Evolutionary conservation across 2,888 invertebrate species (phyloP).

Genomic region (Clusia tigrina): DNA sequence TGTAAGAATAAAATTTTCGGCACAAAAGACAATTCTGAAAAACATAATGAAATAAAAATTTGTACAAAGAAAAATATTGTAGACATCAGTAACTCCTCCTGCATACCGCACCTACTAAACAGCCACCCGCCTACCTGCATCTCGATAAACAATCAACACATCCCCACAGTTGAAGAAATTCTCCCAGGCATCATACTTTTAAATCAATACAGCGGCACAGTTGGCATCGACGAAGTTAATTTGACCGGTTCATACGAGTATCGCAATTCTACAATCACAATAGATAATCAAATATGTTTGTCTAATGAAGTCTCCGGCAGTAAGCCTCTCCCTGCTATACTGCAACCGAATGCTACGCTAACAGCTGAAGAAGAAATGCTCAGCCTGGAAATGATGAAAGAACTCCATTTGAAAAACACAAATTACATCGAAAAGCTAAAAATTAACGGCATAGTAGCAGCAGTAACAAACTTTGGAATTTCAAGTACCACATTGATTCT

Average conservation of each 20-base stretch:
- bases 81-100: constrained; percentile 11
- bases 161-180: constrained; percentile 1
- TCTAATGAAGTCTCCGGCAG: neutral
- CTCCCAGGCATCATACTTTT: constrained; percentile 14
- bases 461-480: neutral
- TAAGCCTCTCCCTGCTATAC: constrained; percentile 7
- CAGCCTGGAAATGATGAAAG: constrained; percentile 3
- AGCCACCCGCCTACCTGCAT: constrained; percentile 12
- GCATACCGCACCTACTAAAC: constrained; percentile 5
- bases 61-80: neutral
- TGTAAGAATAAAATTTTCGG: constrained; percentile 12
- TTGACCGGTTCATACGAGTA: neutral
- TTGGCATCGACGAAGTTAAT: neutral
- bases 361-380: neutral
- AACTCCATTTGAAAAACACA: constrained; percentile 5
- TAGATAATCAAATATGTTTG: neutral
- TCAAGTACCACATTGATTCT: constrained; percentile 8
- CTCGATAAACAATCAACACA: constrained; percentile 12
- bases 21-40: constrained; percentile 3
- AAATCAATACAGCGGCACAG: constrained; percentile 6
- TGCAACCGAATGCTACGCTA: constrained; percentile 3
- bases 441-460: neutral
- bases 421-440: constrained; percentile 1
- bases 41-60: constrained; percentile 7
- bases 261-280: neutral